phyloP scores from a whole-genome alignment of 2,888 invertebrate genomes.

The Dione juno region DNA sequence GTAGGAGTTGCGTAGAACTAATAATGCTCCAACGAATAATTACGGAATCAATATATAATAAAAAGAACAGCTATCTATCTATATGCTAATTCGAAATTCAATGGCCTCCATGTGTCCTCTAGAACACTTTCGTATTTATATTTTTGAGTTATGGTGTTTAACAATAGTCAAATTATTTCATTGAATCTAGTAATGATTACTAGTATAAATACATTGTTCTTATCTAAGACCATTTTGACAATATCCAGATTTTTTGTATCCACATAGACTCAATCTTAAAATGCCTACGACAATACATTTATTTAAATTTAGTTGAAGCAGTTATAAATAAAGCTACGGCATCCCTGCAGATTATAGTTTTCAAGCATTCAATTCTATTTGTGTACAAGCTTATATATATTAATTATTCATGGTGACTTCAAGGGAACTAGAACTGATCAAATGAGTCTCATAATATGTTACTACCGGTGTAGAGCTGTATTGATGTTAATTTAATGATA shows the following conservation, averaged over 20 bases:
- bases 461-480: background rate
- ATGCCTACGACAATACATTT: background rate
- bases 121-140: too few species aligned
- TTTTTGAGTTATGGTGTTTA: too few species aligned
- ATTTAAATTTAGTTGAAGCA: background rate
- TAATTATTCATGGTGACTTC: slow-evolving; percentile 6
- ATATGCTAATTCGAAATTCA: too few species aligned
- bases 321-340: background rate
- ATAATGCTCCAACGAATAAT: too few species aligned
- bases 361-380: slow-evolving; percentile 1
- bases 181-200: too few species aligned
- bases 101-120: too few species aligned
- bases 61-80: too few species aligned
- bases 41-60: too few species aligned
- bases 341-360: background rate
- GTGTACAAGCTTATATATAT: background rate
- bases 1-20: too few species aligned
- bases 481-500: background rate
- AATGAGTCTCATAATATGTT: background rate
- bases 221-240: too few species aligned
- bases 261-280: background rate
- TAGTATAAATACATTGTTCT: too few species aligned
- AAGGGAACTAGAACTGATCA: background rate
- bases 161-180: too few species aligned
- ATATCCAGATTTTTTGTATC: background rate